phyloP scores from a whole-genome alignment of 2,797 vertebrate genomes.

The Coreius guichenoti region DNA sequence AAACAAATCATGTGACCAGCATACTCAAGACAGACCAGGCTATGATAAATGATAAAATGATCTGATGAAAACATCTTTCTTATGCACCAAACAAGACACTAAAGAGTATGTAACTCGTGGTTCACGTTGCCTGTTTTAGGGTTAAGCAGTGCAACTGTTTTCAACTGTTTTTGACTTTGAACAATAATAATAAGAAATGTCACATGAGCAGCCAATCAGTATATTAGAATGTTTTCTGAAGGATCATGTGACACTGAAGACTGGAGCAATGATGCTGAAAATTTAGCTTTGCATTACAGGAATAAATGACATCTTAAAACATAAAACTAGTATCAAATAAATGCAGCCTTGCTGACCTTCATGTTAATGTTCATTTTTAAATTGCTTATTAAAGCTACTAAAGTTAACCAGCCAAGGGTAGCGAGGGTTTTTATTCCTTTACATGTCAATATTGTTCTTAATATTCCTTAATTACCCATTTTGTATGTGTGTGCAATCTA shows the following conservation, averaged over 20 bases:
- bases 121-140: too few relatives aligned
- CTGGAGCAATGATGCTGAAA: neutral
- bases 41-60: too few relatives aligned
- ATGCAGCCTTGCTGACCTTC: neutral
- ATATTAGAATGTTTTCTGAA: neutral
- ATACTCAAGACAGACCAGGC: too few relatives aligned
- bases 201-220: neutral
- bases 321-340: neutral
- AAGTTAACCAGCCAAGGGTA: neutral
- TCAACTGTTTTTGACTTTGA: neutral
- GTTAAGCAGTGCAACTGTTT: neutral
- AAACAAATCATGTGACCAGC: too few relatives aligned
- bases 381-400: conserved; percentile 1
- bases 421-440: neutral
- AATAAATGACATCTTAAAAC: neutral
- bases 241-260: neutral
- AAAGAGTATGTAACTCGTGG: too few relatives aligned
- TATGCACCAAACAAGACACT: too few relatives aligned
- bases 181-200: too few relatives aligned
- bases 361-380: neutral
- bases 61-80: too few relatives aligned
- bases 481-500: conserved; percentile 16
- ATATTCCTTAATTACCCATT: conserved; percentile 17
- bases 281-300: neutral
- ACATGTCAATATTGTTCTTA: conserved; percentile 5